Base-by-base conservation (phyloP, 2,797 vertebrate genomes). In the Myotis pilosus region DNA sequence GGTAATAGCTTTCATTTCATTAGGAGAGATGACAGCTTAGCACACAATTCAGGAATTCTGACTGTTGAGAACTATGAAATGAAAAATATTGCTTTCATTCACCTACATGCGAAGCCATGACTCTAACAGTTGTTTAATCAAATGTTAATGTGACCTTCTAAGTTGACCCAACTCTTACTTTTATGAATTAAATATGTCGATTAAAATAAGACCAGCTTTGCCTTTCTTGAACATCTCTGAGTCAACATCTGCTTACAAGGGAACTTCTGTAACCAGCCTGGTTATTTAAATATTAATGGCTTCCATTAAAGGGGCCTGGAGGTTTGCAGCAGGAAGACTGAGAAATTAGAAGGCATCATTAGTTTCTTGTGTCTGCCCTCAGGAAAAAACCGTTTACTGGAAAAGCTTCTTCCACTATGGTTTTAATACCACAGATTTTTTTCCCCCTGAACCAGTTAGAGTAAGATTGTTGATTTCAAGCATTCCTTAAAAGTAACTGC, bases 231-330 rank as follows among this genome's bases (percentile, higher is more conserved):
- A 93, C 66, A 87, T 91, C 47, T 71, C 53, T 69, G 72, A 89
- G 47, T 91, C 87, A 92, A 71, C 71, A 91, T 97, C 81, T 89
- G 72, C 89, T 90, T 89, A 62, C 49, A 5, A 41, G 53, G 68
- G 47, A 85, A 89, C 30, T 49, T 62, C 57, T 82, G n/a, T 87
- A 83, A 93, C 88, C 83, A 60, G 28, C 36, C 25, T 53, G n/a
- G 51, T 92, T 96, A 93, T 91, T 97, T 95, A 96, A 97, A 96
- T 97, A 95, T 97, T 96, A 94, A 97, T 95, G 64, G 25, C 28
- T 88, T 89, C 94, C 94, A 94, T 96, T 96, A 96, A 91, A 81
- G 72, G 53, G 6, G n/a, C 23, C 44, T 95, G 44, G 75, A 85
- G 81, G 69, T 75, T 87, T 87, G 38, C 51, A 79, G 41, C 74